Conservation (phyloP, 2,113 vertebrate species). For the Asarcornis scutulata region DNA sequence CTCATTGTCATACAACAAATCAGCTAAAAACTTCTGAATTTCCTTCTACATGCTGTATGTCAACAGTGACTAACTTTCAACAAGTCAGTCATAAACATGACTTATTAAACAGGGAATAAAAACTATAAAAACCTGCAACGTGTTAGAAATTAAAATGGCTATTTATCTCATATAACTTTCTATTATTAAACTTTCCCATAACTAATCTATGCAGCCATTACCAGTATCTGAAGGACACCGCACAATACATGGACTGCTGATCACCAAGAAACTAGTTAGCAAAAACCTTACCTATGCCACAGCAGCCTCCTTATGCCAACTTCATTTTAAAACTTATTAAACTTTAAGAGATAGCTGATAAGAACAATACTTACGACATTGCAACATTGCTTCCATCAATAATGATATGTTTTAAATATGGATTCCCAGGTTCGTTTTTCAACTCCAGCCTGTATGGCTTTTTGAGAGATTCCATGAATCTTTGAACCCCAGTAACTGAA, state of each 20-base stretch:
- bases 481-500: constrained; percentile 88
- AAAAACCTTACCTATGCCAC: not conserved
- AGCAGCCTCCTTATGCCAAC: not conserved
- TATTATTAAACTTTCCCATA: not conserved
- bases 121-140: not conserved
- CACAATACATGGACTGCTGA: not conserved
- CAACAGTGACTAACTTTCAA: not conserved
- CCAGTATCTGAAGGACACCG: not conserved
- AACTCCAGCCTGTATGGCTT: constrained; percentile 88
- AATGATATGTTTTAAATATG: constrained; percentile 87
- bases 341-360: not conserved
- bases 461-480: constrained; percentile 90
- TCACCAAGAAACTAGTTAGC: not conserved
- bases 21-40: not conserved
- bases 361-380: constrained; percentile 87
- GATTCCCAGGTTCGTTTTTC: constrained; percentile 87
- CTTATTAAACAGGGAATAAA: not conserved
- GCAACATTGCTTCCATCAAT: constrained; percentile 98
- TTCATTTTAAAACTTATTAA: not conserved
- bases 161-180: not conserved
- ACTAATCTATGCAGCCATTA: not conserved
- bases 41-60: not conserved
- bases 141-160: not conserved
- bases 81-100: not conserved
- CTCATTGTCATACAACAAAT: not conserved